Evolutionary conservation across 1,140 invertebrate species (phyloP), one percentile per base, ranked within the genome.

Genomic region (Pygmarrhopalites habei): DNA sequence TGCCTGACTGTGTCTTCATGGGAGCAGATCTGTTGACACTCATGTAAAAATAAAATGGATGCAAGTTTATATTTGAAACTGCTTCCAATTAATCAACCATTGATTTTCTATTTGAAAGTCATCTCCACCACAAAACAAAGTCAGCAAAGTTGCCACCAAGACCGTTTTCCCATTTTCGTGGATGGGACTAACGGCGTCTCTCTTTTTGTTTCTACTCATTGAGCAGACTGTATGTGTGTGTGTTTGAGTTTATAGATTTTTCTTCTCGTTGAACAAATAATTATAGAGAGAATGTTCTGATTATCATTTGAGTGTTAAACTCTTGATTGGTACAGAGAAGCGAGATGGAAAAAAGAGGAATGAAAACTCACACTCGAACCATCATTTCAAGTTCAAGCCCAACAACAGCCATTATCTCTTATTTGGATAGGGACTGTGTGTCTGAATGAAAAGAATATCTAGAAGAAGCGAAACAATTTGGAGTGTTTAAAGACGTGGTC

Each of bases 71-170:
- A 35, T n/a, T n/a, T n/a, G n/a, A n/a, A n/a, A n/a, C n/a, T n/a
- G n/a, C 28, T 30, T 23, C 23, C 23, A 56, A 56, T 56, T 56
- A 56, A 56, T 56, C 53, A 56, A 56, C 53, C 53, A 56, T 56
- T 56, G 29, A 56, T 41, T 56, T 5, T 7, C 7, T 10, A 7
- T 52, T 29, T 29, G 14, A 52, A 29, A 28, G 49, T 52, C 49
- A 52, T 52, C 49, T 10, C n/a, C 49, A 46, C 4, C 44, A 7
- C 15, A 21, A 21, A 10, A 17, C 35, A 39, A 39, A 39, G 35
- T 39, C 17, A 39, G 17, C 7, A 39, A 17, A 17, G 7, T 39
- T 39, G 17, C 17, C 17, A 39, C 17, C 7, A 17, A 39, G 10
- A 39, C 35, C 7, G 17, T 39, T 7, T 39, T 39, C 10, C 7